Percentiles rank a stretch among this genome's conserved stretches.
phyloP scores from a whole-genome alignment of 2,888 invertebrate species.

The Phyllotreta striolata region DNA sequence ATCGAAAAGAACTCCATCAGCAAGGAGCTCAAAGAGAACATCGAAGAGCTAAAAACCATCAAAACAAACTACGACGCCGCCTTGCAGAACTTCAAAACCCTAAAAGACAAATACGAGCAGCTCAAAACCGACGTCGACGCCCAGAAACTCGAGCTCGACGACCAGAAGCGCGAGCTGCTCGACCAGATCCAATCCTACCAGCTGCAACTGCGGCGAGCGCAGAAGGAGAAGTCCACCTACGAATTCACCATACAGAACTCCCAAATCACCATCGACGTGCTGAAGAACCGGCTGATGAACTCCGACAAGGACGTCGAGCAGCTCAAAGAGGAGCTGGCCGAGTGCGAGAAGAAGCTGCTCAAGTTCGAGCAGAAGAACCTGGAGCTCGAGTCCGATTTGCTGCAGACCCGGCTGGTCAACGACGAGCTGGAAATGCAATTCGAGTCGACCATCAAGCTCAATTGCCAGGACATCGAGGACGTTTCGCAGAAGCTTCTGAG shows the following conservation, averaged over 20 bases:
- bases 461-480: constrained; percentile 48
- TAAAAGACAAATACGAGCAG: constrained; percentile 37
- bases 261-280: constrained; percentile 67
- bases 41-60: constrained; percentile 40
- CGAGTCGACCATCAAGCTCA: constrained; percentile 51
- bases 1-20: constrained; percentile 64
- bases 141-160: constrained; percentile 40
- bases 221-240: constrained; percentile 66
- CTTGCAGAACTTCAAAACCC: constrained; percentile 39
- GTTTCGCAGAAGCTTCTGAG: constrained; percentile 49
- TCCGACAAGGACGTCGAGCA: constrained; percentile 69
- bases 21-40: constrained; percentile 49
- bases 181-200: constrained; percentile 50
- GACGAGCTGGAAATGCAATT: constrained; percentile 56
- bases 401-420: constrained; percentile 46
- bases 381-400: constrained; percentile 50
- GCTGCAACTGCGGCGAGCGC: constrained; percentile 61
- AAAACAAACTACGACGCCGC: constrained; percentile 41
- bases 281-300: constrained; percentile 66
- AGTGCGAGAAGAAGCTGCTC: constrained; percentile 53
- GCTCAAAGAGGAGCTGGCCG: constrained; percentile 60
- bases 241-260: constrained; percentile 68
- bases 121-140: constrained; percentile 37
- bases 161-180: constrained; percentile 35
- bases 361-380: constrained; percentile 54